A percentile compares a stretch with the other conserved stretches of the same genome.
phyloP scores from a whole-genome alignment of 2,113 vertebrate species.

The Lipophrys pholis region DNA sequence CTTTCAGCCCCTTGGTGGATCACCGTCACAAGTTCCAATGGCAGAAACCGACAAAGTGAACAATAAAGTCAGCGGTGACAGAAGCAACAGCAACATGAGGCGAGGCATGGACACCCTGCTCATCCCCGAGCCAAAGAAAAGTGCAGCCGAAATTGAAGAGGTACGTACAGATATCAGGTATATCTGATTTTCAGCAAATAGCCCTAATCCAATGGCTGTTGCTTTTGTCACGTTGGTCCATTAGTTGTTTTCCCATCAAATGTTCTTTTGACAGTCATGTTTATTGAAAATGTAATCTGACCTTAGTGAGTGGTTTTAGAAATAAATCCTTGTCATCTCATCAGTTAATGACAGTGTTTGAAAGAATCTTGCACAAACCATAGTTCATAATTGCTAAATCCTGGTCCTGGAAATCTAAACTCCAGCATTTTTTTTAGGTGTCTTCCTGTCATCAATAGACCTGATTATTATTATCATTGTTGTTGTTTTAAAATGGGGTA shows the following conservation, averaged over 20 bases:
- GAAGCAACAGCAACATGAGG: slow-evolving; percentile 75
- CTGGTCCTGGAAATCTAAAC: no score
- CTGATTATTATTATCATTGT: no score
- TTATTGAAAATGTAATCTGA: no score
- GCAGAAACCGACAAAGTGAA: slow-evolving; percentile 50
- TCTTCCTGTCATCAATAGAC: no score
- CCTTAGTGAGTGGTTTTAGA: no score
- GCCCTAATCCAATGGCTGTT: background rate
- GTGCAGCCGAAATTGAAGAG: slow-evolving; percentile 75
- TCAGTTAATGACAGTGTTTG: no score
- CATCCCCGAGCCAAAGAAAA: slow-evolving; percentile 72
- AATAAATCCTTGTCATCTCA: no score
- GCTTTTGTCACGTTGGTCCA: background rate
- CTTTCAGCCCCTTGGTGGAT: slow-evolving; percentile 25
- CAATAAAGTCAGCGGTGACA: slow-evolving; percentile 46
- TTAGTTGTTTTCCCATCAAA: background rate
- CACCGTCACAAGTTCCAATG: slow-evolving; percentile 32
- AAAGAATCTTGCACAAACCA: no score
- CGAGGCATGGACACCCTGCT: slow-evolving; percentile 74
- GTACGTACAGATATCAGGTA: slow-evolving; percentile 26
- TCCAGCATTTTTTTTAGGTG: no score
- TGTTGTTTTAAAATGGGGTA: no score
- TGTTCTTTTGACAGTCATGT: no score
- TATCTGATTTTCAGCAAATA: background rate
- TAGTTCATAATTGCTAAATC: no score